Percentiles rank a stretch among this genome's conserved stretches.
Evolutionary conservation across 2,113 vertebrate genomes (phyloP).

Genomic region (Haliaeetus leucogaster): DNA sequence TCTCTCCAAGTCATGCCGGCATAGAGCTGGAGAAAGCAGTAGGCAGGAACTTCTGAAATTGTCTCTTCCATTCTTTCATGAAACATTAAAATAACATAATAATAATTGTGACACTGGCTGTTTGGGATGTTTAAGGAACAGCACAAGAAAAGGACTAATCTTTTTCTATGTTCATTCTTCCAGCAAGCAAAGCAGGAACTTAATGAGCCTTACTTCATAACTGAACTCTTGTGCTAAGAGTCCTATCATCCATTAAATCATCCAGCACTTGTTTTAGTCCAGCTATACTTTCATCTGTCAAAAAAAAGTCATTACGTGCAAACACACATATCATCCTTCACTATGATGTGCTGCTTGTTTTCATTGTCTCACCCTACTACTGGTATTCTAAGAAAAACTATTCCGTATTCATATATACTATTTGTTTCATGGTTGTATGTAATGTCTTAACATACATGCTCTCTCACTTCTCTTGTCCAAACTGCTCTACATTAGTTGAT

Average conservation of each 20-base stretch:
- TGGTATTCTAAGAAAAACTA: not conserved
- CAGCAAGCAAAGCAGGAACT: not conserved
- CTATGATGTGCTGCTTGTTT: not conserved
- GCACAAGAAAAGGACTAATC: not conserved
- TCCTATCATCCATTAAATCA: not conserved
- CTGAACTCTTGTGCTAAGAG: not conserved
- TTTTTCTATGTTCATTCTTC: not conserved
- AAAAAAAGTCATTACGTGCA: not conserved
- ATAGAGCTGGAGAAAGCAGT: not conserved
- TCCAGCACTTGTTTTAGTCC: not conserved
- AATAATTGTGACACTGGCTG: not conserved
- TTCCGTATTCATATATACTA: not conserved
- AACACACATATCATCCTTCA: not conserved
- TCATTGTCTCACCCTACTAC: not conserved
- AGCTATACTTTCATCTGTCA: not conserved
- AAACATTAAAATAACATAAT: not conserved
- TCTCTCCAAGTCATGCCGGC: not conserved
- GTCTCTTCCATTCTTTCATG: not conserved
- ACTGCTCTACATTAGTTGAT: not conserved
- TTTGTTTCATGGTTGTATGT: not conserved
- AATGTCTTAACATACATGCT: not conserved
- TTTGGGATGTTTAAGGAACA: not conserved
- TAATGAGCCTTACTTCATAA: not conserved
- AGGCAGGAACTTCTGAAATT: not conserved
- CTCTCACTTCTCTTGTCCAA: not conserved